Evolutionary conservation across 2,797 vertebrate genomes (phyloP), one percentile per base, ranked within the genome.

Genomic region (Alauda arvensis): DNA sequence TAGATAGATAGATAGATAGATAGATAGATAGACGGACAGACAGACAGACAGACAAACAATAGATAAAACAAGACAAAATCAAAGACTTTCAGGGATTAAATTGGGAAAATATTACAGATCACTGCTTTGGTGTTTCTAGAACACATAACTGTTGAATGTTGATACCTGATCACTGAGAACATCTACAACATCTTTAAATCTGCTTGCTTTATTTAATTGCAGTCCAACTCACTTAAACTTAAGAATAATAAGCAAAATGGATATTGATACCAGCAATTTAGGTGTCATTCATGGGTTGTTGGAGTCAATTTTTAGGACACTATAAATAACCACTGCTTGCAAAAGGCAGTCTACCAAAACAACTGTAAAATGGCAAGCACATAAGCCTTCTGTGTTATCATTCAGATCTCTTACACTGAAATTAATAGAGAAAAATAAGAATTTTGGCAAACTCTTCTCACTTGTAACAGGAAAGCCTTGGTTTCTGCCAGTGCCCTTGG

Each of bases 171-270:
- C 77, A 79, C 15, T 57, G 43, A 89, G 51, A 67, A 79, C 57
- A 91, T 85, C 80, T 93, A 91, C 95, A 81, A 11, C 16, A 39
- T 80, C 51, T 70, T 94, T 85, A 88, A 91, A 80, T 89, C 34
- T 70, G 18, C 77, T 92, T 95, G 61, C 72, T 96, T 95, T 94
- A 90, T 95, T 96, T 95, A 74, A 92, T 93, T 96, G 92, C 78
- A 82, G 75, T 77, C 91, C 70, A 93, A 84, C 25, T 92, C 89
- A 42, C 65, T 87, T 71, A 87, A 77, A 57, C 57, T 78, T 69
- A 83, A 77, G 56, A 92, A 83, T 82, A 87, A 75, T 49, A 63
- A 87, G 12, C 8, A 82, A 75, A 79, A 60, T 10, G 12, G 59
- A 13, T 42, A 49, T 31, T 51, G 20, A 59, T 67, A 46, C 10